Evolutionary conservation across 2,888 invertebrate genomes (phyloP), one percentile per base, ranked within the genome.

Genomic region (Hirtodrosophila histrioides): DNA sequence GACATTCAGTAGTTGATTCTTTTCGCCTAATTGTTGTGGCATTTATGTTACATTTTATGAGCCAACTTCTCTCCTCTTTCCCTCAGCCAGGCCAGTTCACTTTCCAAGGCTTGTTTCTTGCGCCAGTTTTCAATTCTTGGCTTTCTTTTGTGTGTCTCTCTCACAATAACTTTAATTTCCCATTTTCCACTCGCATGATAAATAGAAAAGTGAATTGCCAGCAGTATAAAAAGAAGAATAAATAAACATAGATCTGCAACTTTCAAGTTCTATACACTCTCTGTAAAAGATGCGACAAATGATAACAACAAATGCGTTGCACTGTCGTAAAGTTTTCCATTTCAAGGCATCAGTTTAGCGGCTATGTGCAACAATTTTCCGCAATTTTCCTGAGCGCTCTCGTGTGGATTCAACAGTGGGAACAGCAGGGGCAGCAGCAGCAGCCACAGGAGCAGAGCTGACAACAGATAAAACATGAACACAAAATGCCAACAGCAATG

Each of bases 161-260:
- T 3, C 50, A 53, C 62, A 76, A 78, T 83, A 84, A 75, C 57
- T 84, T 78, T 69, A 73, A 70, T 72, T 65, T 86, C 40, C 54
- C 29, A 68, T 55, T 33, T 45, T 51, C 37, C 60, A 57, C 81
- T 84, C 61, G 67, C 76, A 70, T 78, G 82, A 82, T 75, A 73
- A 72, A 78, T 69, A 72, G 84, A 84, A 81, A 86, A 81, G 86
- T 86, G 81, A 86, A 86, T 86, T 81, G 86, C 66, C 76, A 58
- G 57, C 66, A 79, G 64, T 63, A 29, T 48, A 51, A 37, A 33
- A 46, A 51, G n/a, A 54, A 36, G 69, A 45, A 53, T 39, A 45
- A 50, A 48, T 51, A 71, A 60, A 71, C 53, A 27, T 0, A 70
- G 56, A 73, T 61, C 51, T 36, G 43, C 51, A 65, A 74, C 73